These are phyloP conservation scores for Dallia pectoralis DNA, from an alignment of 2,797 vertebrate genomes.

Conservation along the genomic window DNA sequence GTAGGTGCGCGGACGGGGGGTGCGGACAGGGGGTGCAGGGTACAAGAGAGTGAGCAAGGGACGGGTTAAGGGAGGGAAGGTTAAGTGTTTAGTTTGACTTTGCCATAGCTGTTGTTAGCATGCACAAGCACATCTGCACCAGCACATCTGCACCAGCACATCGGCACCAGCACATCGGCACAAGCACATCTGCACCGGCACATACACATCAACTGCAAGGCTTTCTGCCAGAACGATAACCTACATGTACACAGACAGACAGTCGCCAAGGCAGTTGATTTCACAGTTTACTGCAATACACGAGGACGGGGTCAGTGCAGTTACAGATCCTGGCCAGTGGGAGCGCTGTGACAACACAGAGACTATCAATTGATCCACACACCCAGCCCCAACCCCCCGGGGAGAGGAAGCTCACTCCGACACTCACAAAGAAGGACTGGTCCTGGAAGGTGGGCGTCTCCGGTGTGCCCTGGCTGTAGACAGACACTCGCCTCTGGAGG, in stretches of 20 bases:
- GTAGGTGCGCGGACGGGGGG: conserved; percentile 28
- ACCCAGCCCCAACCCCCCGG: background rate
- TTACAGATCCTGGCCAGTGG: background rate
- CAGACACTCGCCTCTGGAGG: conserved; percentile 93
- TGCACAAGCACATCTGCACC: background rate
- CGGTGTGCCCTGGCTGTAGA: conserved; percentile 96
- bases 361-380: background rate
- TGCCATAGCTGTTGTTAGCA: conserved; percentile 4
- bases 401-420: background rate
- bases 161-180: no score
- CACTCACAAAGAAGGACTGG: conserved; percentile 95
- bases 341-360: background rate
- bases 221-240: background rate
- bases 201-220: background rate
- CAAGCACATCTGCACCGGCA: no score
- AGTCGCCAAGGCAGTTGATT: conserved; percentile 1
- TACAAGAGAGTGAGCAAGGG: background rate
- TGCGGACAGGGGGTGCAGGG: conserved; percentile 31
- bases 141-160: no score
- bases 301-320: background rate
- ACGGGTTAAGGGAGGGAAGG: background rate
- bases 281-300: background rate
- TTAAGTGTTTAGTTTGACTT: conserved; percentile 10
- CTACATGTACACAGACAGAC: conserved; percentile 1
- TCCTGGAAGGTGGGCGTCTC: conserved; percentile 97